A percentile compares a stretch with the other conserved stretches of the same genome.
phyloP scores from a whole-genome alignment of 2,113 vertebrate genomes.

The Triplophysa rosa region DNA sequence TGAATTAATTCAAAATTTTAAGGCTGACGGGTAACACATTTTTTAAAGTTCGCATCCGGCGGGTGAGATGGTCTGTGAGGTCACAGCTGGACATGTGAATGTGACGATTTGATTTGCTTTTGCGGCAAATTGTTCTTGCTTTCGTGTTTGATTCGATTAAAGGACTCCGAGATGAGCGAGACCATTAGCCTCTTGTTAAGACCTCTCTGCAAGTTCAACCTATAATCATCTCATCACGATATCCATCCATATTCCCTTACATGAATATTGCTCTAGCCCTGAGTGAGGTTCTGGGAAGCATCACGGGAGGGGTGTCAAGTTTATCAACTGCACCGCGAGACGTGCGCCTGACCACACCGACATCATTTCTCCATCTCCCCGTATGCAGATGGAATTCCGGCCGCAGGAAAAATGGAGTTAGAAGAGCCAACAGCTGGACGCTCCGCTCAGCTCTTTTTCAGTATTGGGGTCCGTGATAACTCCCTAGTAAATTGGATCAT shows the following conservation, averaged over 20 bases:
- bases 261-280: constrained; percentile 20
- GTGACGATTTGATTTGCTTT: constrained; percentile 14
- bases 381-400: constrained; percentile 46
- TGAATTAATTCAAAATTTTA: too few relatives aligned
- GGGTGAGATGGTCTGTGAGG: neutral
- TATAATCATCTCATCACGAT: constrained; percentile 17
- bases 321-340: constrained; percentile 40
- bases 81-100: constrained; percentile 17
- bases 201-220: neutral
- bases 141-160: constrained; percentile 26
- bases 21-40: too few relatives aligned
- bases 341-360: constrained; percentile 24
- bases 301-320: constrained; percentile 18
- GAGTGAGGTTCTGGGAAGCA: constrained; percentile 24
- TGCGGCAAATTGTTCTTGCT: neutral
- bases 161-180: neutral
- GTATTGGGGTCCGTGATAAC: constrained; percentile 67
- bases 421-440: constrained; percentile 41
- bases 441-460: constrained; percentile 40
- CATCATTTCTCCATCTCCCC: constrained; percentile 23
- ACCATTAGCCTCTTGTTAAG: constrained; percentile 17
- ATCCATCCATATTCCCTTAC: neutral
- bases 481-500: constrained; percentile 76
- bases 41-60: too few relatives aligned
- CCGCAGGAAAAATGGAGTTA: constrained; percentile 48